Conservation (phyloP, 1,140 invertebrate species). For the Zaprionus inermis region DNA sequence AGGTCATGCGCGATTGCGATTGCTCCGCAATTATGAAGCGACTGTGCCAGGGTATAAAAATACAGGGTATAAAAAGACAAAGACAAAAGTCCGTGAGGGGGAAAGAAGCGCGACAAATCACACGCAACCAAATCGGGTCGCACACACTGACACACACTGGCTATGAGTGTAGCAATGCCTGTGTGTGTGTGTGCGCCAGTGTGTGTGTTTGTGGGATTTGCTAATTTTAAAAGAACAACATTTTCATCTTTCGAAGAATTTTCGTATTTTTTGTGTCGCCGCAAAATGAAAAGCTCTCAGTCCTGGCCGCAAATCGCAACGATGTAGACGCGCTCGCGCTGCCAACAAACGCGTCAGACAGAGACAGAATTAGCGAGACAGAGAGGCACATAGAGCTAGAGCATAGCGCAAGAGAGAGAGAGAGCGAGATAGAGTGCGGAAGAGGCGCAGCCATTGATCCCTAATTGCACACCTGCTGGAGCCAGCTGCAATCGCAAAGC, state of each 20-base stretch:
- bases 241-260: slow-evolving; percentile 79
- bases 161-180: slow-evolving; percentile 15
- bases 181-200: slow-evolving; percentile 17
- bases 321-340: slow-evolving; percentile 75
- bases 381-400: background rate
- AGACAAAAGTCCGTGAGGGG: background rate
- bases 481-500: background rate
- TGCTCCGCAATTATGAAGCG: slow-evolving; percentile 62
- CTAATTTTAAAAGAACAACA: slow-evolving; percentile 79
- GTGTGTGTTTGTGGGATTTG: slow-evolving; percentile 57
- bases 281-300: slow-evolving; percentile 79
- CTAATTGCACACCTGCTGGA: background rate
- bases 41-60: slow-evolving; percentile 14
- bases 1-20: slow-evolving; percentile 41
- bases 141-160: slow-evolving; percentile 8
- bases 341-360: background rate
- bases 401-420: background rate
- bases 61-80: slow-evolving; percentile 5
- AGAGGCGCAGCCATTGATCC: background rate
- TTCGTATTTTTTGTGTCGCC: slow-evolving; percentile 77
- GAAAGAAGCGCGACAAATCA: slow-evolving; percentile 36
- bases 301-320: slow-evolving; percentile 83
- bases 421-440: background rate
- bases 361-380: background rate
- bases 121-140: slow-evolving; percentile 47